Evolutionary conservation across 2,888 invertebrate species (phyloP).

Genomic region (Caenorhabditis panamensis): DNA sequence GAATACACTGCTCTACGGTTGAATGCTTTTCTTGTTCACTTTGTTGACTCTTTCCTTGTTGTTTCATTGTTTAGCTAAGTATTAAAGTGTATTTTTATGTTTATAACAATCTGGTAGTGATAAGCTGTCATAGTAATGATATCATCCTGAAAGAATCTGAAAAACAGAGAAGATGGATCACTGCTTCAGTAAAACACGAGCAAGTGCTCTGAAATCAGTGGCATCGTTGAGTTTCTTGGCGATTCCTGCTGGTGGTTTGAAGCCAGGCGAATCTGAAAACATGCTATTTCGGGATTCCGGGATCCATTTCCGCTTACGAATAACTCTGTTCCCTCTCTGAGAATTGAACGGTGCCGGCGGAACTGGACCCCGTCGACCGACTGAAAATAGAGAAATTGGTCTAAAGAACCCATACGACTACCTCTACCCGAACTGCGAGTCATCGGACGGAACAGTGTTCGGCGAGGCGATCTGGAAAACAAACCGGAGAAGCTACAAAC

Average conservation of each 20-base stretch:
- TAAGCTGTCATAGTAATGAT: background rate
- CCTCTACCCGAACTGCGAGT: constrained; percentile 53
- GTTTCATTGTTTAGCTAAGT: background rate
- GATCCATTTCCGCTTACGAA: too few species aligned
- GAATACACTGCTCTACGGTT: constrained; percentile 14
- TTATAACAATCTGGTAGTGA: too few species aligned
- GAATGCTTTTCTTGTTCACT: constrained; percentile 5
- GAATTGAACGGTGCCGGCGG: constrained; percentile 14
- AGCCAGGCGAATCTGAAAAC: constrained; percentile 53
- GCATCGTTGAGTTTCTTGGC: constrained; percentile 61
- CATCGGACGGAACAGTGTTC: constrained; percentile 34
- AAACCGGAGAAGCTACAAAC: background rate
- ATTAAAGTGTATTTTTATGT: too few species aligned
- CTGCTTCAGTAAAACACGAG: constrained; percentile 54
- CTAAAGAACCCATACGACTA: background rate
- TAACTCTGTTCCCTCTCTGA: too few species aligned
- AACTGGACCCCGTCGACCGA: constrained; percentile 34
- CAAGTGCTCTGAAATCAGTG: constrained; percentile 54
- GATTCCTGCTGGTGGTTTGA: constrained; percentile 58
- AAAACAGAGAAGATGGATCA: constrained; percentile 22
- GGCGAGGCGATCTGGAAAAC: constrained; percentile 36
- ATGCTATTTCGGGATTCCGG: too few species aligned
- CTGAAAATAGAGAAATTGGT: constrained; percentile 20
- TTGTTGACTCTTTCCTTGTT: constrained; percentile 12
- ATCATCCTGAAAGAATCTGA: constrained; percentile 17